Evolutionary conservation across 2,888 invertebrate species (phyloP).

Genomic region (Lochmaea capreae): DNA sequence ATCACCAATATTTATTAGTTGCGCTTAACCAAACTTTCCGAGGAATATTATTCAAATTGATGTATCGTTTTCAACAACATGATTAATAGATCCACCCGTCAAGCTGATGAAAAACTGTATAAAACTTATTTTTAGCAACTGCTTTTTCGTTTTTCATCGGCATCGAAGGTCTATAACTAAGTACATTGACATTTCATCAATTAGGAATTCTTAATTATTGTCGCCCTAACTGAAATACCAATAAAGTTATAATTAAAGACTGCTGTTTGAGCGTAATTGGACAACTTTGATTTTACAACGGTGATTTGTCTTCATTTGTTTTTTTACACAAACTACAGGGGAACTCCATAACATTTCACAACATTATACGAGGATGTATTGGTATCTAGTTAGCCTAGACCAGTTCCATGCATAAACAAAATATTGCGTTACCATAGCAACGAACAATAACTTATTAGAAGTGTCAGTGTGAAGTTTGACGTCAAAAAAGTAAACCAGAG

Average conservation of each 20-base stretch:
- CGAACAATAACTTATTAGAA: no score
- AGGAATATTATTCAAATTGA: slow-evolving; percentile 5
- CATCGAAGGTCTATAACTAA: background rate
- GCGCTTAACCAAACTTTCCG: background rate
- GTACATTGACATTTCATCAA: slow-evolving; percentile 11
- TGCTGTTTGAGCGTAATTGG: background rate
- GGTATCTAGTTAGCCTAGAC: no score
- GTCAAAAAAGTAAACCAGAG: no score
- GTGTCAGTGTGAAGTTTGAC: no score
- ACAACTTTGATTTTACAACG: background rate
- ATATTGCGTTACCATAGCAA: no score
- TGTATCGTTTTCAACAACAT: background rate
- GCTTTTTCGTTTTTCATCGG: background rate
- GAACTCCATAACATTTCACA: no score
- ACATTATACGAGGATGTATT: no score
- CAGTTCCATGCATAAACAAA: no score
- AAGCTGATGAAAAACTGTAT: background rate
- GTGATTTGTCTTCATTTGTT: no score
- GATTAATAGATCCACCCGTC: slow-evolving; percentile 5
- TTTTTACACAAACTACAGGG: no score
- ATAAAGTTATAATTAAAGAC: background rate
- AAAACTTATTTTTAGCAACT: slow-evolving; percentile 11
- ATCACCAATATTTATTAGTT: slow-evolving; percentile 5
- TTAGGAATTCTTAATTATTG: background rate
- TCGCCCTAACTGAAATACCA: background rate